Base-by-base conservation (phyloP, 2,888 invertebrate genomes). In the Patella pellucida region DNA sequence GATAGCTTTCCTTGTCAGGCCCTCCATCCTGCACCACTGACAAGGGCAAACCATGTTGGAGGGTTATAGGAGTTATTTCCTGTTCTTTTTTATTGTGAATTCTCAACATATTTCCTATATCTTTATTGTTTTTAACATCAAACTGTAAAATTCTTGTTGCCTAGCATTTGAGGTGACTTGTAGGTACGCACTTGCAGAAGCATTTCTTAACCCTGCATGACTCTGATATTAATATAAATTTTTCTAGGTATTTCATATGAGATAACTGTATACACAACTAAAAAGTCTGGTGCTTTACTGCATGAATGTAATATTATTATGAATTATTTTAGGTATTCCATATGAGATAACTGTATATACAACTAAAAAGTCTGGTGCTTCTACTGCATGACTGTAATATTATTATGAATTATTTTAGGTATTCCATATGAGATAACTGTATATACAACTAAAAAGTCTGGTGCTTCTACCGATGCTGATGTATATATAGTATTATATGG, bases 381-480 rank as follows among this genome's bases (percentile, higher is more conserved):
- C 88, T n/a, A n/a, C n/a, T n/a, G n/a, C n/a, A n/a, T 62, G 12
- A 62, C 9, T 68, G 23, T 41, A 9, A 41, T 41, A 41, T 41
- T 9, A 9, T 9, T 41, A 41, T 41, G 41, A 41, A 41, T 14
- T 74, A 23, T 75, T 73, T 11, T 81, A 91, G 91, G 88, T 81
- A 86, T 90, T 23, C 90, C 90, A 1, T 91, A 91, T 77, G 90
- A 91, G 82, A 84, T 91, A 9, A 88, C 89, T 50, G 87, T 88
- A 0, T 85, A 85, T 83, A 91, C 91, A 14, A 87, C 86, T 31
- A 88, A 91, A 76, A 79, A 85, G 11, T 78, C 83, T 4, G 87
- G 89, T 15, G 90, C 90, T 1, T 89, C 88, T 0, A 91, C 91
- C 1, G 88, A 88, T 54, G 91, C 91, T n/a, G 88, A 91, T 81